phyloP scores from a whole-genome alignment of 2,888 invertebrate genomes.

The Parascotia fuliginaria region DNA sequence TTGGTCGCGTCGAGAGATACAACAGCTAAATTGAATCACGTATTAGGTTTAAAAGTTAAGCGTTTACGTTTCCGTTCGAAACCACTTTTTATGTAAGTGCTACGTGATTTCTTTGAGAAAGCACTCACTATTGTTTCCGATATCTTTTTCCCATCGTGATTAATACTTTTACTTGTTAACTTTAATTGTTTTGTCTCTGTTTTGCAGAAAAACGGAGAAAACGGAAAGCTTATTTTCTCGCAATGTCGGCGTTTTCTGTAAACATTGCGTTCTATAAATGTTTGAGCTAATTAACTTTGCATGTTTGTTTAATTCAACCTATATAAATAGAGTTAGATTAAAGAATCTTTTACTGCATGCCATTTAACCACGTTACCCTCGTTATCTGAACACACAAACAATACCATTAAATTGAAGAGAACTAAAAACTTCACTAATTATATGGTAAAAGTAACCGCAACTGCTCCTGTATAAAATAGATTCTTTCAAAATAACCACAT shows the following conservation, averaged over 20 bases:
- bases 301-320: slow-evolving; percentile 30
- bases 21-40: slow-evolving; percentile 84
- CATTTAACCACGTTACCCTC: slow-evolving; percentile 8
- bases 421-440: neutral
- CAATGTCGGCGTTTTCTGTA: slow-evolving; percentile 23
- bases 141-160: slow-evolving; percentile 65
- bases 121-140: slow-evolving; percentile 65
- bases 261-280: slow-evolving; percentile 32
- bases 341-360: slow-evolving; percentile 8
- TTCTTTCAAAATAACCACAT: no score
- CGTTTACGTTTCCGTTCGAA: slow-evolving; percentile 77
- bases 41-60: slow-evolving; percentile 84
- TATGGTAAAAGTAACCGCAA: no score
- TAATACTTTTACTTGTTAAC: slow-evolving; percentile 69
- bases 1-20: slow-evolving; percentile 65
- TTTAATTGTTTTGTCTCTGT: slow-evolving; percentile 57
- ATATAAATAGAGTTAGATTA: slow-evolving; percentile 10
- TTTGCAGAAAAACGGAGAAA: slow-evolving; percentile 40
- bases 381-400: slow-evolving; percentile 1
- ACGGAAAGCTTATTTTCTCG: slow-evolving; percentile 34
- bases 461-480: no score
- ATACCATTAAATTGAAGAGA: neutral
- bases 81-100: slow-evolving; percentile 77
- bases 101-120: slow-evolving; percentile 75
- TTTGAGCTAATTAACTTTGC: slow-evolving; percentile 41